Percentiles rank a stretch among this genome's conserved stretches.
These are phyloP conservation scores for Cherax quadricarinatus DNA, from an alignment of 1,140 invertebrate species.

Conservation along the genomic window DNA sequence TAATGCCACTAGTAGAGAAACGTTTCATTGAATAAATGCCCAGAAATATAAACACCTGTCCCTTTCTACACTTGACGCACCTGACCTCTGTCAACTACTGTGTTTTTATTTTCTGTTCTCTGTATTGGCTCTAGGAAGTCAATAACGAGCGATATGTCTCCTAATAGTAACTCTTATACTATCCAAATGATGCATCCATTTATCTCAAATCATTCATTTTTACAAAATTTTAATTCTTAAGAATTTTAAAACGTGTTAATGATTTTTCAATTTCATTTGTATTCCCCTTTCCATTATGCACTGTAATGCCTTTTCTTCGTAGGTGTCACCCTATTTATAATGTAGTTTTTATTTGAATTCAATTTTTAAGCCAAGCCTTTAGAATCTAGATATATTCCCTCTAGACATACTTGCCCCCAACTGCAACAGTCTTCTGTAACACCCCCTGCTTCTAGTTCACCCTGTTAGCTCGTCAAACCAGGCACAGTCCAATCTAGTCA, in stretches of 20 bases:
- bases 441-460: conserved; percentile 4
- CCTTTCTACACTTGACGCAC: too few species aligned
- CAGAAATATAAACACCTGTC: too few species aligned
- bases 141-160: too few species aligned
- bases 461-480: neutral
- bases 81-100: too few species aligned
- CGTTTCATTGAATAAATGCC: too few species aligned
- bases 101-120: too few species aligned
- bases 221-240: neutral
- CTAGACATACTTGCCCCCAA: neutral
- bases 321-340: neutral
- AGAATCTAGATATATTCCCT: neutral
- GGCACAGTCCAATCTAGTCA: neutral
- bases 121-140: too few species aligned
- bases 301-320: neutral
- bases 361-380: neutral
- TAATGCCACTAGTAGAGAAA: too few species aligned
- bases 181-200: neutral
- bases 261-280: neutral
- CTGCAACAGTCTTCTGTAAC: neutral
- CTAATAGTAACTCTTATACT: too few species aligned
- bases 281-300: neutral
- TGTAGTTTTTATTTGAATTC: neutral
- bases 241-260: neutral
- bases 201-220: neutral